Conservation (phyloP, 2,888 invertebrate genomes). For the Trichogramma dendrolimi region DNA sequence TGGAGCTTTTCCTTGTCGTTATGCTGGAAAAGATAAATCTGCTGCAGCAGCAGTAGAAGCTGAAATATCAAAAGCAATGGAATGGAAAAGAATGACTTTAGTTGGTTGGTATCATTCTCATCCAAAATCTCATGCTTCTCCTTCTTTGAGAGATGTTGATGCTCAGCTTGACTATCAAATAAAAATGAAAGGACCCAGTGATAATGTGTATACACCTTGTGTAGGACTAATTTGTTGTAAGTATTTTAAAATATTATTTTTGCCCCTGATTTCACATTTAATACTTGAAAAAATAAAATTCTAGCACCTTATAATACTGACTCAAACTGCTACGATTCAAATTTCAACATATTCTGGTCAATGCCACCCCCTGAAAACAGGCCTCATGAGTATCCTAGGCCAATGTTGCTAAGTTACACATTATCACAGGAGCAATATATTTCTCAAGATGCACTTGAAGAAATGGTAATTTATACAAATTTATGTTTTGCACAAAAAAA, state of each 20-base stretch:
- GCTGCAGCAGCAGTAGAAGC: constrained; percentile 73
- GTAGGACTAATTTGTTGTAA: constrained; percentile 89
- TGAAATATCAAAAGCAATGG: constrained; percentile 79
- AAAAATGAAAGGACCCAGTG: constrained; percentile 85
- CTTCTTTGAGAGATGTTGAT: constrained; percentile 83
- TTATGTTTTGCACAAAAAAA: constrained; percentile 5
- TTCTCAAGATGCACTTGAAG: constrained; percentile 75
- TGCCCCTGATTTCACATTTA: background rate
- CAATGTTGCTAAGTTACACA: constrained; percentile 84
- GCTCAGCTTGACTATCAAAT: constrained; percentile 93
- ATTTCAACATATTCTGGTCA: constrained; percentile 87
- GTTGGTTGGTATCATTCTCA: constrained; percentile 97
- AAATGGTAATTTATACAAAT: constrained; percentile 59
- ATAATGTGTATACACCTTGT: constrained; percentile 89
- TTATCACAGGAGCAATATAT: constrained; percentile 77
- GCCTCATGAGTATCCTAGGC: constrained; percentile 87
- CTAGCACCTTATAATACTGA: constrained; percentile 80
- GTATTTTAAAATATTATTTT: constrained; percentile 40
- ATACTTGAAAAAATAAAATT: constrained; percentile 11
- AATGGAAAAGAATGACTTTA: constrained; percentile 73
- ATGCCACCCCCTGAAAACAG: constrained; percentile 92
- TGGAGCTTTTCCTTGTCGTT: constrained; percentile 84
- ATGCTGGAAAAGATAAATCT: constrained; percentile 73
- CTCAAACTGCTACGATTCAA: constrained; percentile 75
- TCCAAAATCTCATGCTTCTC: constrained; percentile 81